A percentile compares a stretch with the other conserved stretches of the same genome.
Conservation (phyloP, 92 coral and sea anemone genomes). For the Phenganax marumi region DNA sequence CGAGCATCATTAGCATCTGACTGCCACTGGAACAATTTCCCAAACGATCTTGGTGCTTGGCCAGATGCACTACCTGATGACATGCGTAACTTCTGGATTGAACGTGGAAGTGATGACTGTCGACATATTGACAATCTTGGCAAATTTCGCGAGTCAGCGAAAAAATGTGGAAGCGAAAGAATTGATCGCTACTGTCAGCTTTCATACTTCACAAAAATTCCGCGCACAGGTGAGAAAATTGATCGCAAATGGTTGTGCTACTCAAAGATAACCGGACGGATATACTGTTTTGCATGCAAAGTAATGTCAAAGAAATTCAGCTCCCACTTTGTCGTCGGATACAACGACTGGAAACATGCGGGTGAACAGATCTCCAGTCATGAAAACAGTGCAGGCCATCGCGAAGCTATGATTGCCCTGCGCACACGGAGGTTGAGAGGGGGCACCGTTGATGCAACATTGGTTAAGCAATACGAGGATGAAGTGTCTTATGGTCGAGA, state of each 20-base stretch:
- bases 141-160: constrained; percentile 31
- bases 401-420: constrained; percentile 20
- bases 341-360: constrained; percentile 39
- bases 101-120: constrained; percentile 17
- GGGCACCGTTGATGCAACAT: constrained; percentile 25
- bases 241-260: constrained; percentile 45
- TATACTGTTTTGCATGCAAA: constrained; percentile 36
- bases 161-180: constrained; percentile 34
- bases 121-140: constrained; percentile 28
- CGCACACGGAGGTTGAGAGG: constrained; percentile 24
- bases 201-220: constrained; percentile 26
- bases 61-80: constrained; percentile 18
- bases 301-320: constrained; percentile 24
- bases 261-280: constrained; percentile 19
- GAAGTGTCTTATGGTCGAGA: constrained; percentile 29
- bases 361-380: constrained; percentile 24
- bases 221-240: constrained; percentile 36
- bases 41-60: constrained; percentile 38
- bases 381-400: constrained; percentile 30
- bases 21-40: constrained; percentile 11
- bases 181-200: constrained; percentile 36
- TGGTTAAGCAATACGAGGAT: constrained; percentile 36
- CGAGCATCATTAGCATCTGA: not conserved
- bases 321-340: constrained; percentile 27
- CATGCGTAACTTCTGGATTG: constrained; percentile 21